Conservation (phyloP, 2,113 vertebrate genomes). For the Odocoileus virginianus region DNA sequence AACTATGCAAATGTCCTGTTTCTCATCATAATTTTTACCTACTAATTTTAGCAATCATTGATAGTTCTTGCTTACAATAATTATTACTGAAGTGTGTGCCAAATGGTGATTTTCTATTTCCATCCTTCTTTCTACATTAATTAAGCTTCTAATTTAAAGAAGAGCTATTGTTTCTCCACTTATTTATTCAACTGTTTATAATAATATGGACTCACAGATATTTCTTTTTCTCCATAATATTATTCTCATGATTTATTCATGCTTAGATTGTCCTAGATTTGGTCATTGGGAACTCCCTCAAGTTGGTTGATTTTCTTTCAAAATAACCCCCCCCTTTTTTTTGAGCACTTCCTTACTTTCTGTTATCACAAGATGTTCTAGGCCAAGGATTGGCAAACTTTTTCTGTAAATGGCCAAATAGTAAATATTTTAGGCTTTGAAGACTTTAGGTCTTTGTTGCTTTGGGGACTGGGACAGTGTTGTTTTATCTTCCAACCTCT, state of each 20-base stretch:
- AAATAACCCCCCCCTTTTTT: neutral
- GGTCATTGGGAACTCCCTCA: neutral
- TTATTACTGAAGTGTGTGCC: constrained; percentile 9
- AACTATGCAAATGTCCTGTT: neutral
- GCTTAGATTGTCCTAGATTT: constrained; percentile 8
- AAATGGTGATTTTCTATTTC: constrained; percentile 20
- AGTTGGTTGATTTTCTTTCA: constrained; percentile 4
- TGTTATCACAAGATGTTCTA: neutral
- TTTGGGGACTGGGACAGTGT: neutral
- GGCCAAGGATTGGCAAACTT: neutral
- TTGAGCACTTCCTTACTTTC: neutral
- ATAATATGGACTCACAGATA: neutral
- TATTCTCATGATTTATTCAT: constrained; percentile 19
- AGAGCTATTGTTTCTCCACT: neutral
- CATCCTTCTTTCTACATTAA: neutral
- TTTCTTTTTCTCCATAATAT: constrained; percentile 6
- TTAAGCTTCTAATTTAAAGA: constrained; percentile 26
- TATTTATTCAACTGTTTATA: constrained; percentile 28
- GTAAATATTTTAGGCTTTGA: constrained; percentile 32
- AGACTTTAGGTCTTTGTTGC: neutral
- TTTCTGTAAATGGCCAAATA: neutral
- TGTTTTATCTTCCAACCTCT: constrained; percentile 14
- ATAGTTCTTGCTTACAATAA: constrained; percentile 32
- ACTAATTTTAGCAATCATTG: constrained; percentile 34
- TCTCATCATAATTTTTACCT: constrained; percentile 9